These are phyloP conservation scores for Apodemus speciosus DNA, from an alignment of 2,113 vertebrate genomes.

Conservation along the genomic window DNA sequence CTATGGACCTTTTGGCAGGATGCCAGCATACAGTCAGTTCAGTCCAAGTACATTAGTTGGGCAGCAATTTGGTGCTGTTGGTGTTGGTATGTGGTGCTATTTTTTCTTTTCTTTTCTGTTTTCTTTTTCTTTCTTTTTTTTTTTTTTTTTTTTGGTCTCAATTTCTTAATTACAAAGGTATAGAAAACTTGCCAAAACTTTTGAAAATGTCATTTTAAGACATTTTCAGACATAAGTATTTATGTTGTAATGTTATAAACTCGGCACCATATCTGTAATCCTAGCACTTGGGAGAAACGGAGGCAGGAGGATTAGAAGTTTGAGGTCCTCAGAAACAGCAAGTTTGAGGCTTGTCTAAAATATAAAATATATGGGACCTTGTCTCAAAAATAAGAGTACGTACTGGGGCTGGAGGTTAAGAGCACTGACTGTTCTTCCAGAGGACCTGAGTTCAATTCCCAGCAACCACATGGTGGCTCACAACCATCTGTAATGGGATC, in stretches of 20 bases:
- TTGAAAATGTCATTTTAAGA: background rate
- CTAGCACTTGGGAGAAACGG: background rate
- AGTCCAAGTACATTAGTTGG: conserved; percentile 88
- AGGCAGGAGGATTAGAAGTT: background rate
- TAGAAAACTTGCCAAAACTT: background rate
- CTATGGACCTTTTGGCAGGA: conserved; percentile 93
- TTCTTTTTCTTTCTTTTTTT: too few species aligned
- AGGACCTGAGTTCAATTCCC: too few species aligned
- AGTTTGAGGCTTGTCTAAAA: background rate
- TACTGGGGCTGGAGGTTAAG: background rate
- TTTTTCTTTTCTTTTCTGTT: background rate
- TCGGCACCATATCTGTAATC: background rate
- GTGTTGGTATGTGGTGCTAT: conserved; percentile 79
- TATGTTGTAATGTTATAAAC: background rate
- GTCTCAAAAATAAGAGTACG: background rate
- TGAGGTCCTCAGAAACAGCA: background rate
- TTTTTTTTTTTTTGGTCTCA: background rate
- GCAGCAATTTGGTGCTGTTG: conserved; percentile 92
- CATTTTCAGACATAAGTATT: background rate
- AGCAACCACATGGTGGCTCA: too few species aligned
- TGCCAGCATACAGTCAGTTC: conserved; percentile 94
- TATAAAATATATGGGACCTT: background rate
- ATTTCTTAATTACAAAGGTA: background rate
- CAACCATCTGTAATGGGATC: too few species aligned
- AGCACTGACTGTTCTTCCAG: too few species aligned